A percentile compares a stretch with the other conserved stretches of the same genome.
These are phyloP conservation scores for Sminthurides bifidus DNA, from an alignment of 1,140 invertebrate species.

Conservation along the genomic window DNA sequence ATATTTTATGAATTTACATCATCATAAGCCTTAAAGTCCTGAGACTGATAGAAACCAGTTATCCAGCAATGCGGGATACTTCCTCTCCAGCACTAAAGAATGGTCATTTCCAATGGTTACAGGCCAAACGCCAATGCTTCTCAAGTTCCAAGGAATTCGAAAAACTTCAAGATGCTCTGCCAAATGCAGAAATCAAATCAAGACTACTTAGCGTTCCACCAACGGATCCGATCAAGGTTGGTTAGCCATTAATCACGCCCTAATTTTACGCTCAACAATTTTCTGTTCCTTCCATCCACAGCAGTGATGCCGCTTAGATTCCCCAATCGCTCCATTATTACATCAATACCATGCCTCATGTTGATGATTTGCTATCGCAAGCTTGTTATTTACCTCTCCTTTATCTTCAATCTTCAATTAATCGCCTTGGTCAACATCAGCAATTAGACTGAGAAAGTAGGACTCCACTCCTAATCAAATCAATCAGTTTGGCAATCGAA, in stretches of 20 bases:
- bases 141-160: conserved; percentile 72
- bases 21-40: neutral
- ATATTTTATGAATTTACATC: neutral
- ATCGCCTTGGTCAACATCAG: no score
- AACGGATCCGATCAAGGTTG: conserved; percentile 52
- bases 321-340: no score
- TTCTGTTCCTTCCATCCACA: no score
- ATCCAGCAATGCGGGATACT: no score
- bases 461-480: no score
- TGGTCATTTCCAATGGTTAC: conserved; percentile 9
- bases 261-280: neutral
- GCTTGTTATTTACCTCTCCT: no score
- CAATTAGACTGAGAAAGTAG: no score
- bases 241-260: neutral
- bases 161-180: conserved; percentile 62
- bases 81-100: neutral
- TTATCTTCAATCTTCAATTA: no score
- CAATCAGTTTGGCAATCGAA: no score
- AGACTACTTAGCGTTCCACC: conserved; percentile 33
- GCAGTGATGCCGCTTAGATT: no score
- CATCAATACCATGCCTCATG: no score
- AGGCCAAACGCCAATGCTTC: conserved; percentile 70
- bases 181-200: conserved; percentile 27
- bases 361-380: no score
- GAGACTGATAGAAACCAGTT: neutral